These are phyloP conservation scores for Tragelaphus imberbis DNA, from an alignment of 2,113 vertebrate genomes.

Conservation along the genomic window DNA sequence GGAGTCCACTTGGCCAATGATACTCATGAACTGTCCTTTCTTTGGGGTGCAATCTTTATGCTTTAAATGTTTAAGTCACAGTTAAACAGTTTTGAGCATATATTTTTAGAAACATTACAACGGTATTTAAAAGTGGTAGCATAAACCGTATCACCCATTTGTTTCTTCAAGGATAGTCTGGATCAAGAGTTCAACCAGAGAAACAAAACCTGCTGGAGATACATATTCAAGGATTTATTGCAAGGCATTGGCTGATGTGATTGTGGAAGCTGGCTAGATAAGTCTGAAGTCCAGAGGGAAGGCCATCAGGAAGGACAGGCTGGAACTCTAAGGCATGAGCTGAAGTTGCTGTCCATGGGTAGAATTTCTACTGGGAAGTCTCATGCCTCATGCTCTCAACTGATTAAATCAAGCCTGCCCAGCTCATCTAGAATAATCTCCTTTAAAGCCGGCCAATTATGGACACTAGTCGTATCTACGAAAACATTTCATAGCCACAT, in stretches of 20 bases:
- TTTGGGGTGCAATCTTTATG: not conserved
- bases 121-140: not conserved
- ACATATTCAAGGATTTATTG: not conserved
- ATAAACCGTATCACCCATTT: not conserved
- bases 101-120: not conserved
- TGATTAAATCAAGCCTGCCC: not conserved
- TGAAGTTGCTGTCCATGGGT: not conserved
- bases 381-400: not conserved
- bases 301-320: not conserved
- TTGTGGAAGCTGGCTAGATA: not conserved
- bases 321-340: not conserved
- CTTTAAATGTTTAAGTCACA: not conserved
- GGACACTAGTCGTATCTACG: not conserved
- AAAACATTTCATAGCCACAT: not conserved
- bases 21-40: not conserved
- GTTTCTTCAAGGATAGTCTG: not conserved
- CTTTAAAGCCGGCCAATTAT: not conserved
- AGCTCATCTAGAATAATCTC: not conserved
- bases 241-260: not conserved
- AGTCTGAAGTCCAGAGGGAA: not conserved
- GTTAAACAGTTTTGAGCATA: not conserved
- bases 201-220: not conserved
- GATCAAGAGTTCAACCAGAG: not conserved
- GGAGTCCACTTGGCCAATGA: not conserved
- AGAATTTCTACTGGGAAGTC: not conserved